Base-by-base conservation (phyloP, 2,113 vertebrate genomes). In the Tautogolabrus adspersus region DNA sequence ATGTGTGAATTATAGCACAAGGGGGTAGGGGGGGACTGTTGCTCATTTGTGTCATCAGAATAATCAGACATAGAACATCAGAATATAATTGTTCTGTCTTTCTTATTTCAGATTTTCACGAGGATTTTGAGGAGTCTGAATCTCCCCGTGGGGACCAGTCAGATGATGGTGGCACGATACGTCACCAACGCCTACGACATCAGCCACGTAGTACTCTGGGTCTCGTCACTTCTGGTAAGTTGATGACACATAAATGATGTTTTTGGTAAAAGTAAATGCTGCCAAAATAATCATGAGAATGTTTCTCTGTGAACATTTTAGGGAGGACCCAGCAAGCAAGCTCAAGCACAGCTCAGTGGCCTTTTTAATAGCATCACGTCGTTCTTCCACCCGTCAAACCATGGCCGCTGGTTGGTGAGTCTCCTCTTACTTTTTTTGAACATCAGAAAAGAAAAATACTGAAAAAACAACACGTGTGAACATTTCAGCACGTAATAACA, bases 351-450 rank as follows among this genome's bases (percentile, higher is more conserved):
- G 81, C 94, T 99, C 88, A 94, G 94, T 91, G 97, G 98, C 68
- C 94, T 99, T 88, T 99, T 99, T 91, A 97, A 96, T 79, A 97
- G 97, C 79, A 98, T 99, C 79, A 94, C 96, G 46, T 98, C 97
- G 26, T 99, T 99, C 89, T 98, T 98, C 63, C 98, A 99, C 79
- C 98, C 98, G 51, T 99, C 98, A 75, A 99, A 99, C 88, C 97
- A 98, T 1, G 98, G 98, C 9, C 96, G 97, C 62, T 99, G 98
- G 98, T 91, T 99, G 96, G 98, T 99, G 92, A 98, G 96, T 94
- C 26, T 37, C 19, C 23, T 67, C 42, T 49, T 66, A 2, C 1
- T 34, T 61, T 4, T 62, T 70, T 52, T 74, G 2, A 9, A 58
- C 38, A 15, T 37, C 46, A 58, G 37, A 44, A 22, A 4, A 72